phyloP scores from a whole-genome alignment of 2,113 vertebrate genomes.

The Percina caprodes region DNA sequence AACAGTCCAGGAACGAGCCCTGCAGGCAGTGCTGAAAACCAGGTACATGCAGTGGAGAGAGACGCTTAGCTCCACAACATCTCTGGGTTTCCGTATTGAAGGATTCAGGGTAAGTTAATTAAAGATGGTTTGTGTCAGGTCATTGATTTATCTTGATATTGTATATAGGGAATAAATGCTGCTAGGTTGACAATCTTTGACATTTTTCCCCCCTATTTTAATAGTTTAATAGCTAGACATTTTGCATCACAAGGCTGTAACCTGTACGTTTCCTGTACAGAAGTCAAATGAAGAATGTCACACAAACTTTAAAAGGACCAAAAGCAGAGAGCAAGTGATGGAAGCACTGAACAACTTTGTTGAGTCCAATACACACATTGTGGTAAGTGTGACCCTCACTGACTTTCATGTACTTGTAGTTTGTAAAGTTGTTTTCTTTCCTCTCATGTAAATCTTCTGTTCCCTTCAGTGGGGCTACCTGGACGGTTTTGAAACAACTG shows the following conservation, averaged over 20 bases:
- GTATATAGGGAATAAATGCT: background rate
- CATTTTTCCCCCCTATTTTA: background rate
- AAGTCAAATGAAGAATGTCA: slow-evolving; percentile 87
- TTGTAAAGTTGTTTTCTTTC: background rate
- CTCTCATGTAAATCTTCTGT: background rate
- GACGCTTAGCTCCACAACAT: slow-evolving; percentile 88
- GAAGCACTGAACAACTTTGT: slow-evolving; percentile 85
- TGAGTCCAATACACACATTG: slow-evolving; percentile 78
- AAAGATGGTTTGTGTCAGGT: background rate
- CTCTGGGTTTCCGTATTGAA: slow-evolving; percentile 90
- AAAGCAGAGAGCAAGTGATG: slow-evolving; percentile 84
- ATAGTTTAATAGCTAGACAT: background rate
- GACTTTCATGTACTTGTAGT: background rate
- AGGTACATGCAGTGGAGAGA: slow-evolving; percentile 93
- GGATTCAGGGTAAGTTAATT: slow-evolving; percentile 84
- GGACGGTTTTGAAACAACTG: slow-evolving; percentile 83
- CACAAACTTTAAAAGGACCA: slow-evolving; percentile 91
- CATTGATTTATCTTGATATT: background rate
- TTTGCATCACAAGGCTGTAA: background rate
- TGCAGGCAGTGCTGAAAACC: slow-evolving; percentile 86
- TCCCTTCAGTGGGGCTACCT: slow-evolving; percentile 83
- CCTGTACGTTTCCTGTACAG: slow-evolving; percentile 63
- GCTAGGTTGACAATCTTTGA: background rate
- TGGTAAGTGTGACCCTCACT: slow-evolving; percentile 78
- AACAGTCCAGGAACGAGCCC: slow-evolving; percentile 82